These are phyloP conservation scores for Tyto alba DNA, from an alignment of 2,113 vertebrate species.

Conservation along the genomic window DNA sequence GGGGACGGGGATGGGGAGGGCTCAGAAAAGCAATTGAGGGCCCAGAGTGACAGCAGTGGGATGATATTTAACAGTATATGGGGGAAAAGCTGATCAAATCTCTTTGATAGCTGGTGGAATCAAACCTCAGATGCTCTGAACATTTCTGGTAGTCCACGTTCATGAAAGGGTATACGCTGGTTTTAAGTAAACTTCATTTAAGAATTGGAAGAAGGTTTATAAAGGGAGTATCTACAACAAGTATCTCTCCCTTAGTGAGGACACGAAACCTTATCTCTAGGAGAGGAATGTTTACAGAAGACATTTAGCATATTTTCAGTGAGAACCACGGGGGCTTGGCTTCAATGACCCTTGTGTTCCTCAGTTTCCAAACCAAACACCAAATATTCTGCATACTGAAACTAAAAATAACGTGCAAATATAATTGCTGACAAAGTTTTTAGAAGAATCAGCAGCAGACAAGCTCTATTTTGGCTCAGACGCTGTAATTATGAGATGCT, in stretches of 20 bases:
- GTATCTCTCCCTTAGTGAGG: not conserved
- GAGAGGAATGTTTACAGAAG: constrained; percentile 10
- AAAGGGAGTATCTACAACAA: not conserved
- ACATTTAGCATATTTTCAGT: constrained; percentile 6
- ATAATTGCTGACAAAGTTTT: not conserved
- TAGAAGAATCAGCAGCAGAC: not conserved
- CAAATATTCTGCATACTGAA: not conserved
- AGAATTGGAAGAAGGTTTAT: not conserved
- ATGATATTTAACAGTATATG: not conserved
- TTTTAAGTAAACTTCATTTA: not conserved
- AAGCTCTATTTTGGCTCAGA: not conserved
- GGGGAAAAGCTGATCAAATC: not conserved
- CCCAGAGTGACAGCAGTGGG: not conserved
- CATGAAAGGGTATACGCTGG: not conserved
- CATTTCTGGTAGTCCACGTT: not conserved
- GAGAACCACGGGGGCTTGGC: not conserved
- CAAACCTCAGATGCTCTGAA: not conserved
- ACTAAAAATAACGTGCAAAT: not conserved
- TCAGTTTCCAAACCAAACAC: not conserved
- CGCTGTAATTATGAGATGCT: constrained; percentile 33
- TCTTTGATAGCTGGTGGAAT: not conserved
- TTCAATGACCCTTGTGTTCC: not conserved
- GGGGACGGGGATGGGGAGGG: not conserved
- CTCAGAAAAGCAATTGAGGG: not conserved
- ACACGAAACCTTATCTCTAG: not conserved